Evolutionary conservation across 1,140 invertebrate species (phyloP).

Genomic region (Nebria ingens): DNA sequence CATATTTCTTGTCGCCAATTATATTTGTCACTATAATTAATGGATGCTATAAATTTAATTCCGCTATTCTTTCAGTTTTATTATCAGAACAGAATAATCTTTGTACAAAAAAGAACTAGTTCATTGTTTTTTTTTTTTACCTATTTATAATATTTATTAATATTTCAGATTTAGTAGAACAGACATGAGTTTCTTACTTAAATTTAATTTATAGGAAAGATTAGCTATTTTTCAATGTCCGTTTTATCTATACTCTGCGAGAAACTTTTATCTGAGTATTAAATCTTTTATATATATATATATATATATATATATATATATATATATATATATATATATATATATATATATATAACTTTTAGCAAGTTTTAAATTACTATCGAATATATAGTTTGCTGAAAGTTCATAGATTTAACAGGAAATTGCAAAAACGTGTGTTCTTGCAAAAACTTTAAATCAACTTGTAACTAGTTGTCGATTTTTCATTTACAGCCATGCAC

Average conservation of each 20-base stretch:
- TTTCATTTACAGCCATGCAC: not conserved
- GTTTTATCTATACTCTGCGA: too few species aligned
- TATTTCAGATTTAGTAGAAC: too few species aligned
- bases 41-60: not conserved
- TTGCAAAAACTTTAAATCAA: not conserved
- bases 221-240: too few species aligned
- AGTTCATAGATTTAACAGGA: not conserved
- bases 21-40: not conserved
- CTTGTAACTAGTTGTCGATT: not conserved
- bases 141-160: not conserved
- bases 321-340: not conserved
- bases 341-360: not conserved
- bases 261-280: too few species aligned
- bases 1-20: not conserved
- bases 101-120: not conserved
- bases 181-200: not conserved
- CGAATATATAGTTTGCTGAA: not conserved
- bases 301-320: conserved; percentile 1
- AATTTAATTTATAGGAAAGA: not conserved
- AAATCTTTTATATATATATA: too few species aligned
- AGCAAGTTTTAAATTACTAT: not conserved
- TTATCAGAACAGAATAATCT: not conserved
- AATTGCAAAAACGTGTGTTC: not conserved
- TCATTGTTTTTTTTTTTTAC: not conserved
- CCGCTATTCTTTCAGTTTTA: not conserved